These are phyloP conservation scores for Girardinichthys multiradiatus DNA, from an alignment of 2,113 vertebrate species.

Conservation along the genomic window DNA sequence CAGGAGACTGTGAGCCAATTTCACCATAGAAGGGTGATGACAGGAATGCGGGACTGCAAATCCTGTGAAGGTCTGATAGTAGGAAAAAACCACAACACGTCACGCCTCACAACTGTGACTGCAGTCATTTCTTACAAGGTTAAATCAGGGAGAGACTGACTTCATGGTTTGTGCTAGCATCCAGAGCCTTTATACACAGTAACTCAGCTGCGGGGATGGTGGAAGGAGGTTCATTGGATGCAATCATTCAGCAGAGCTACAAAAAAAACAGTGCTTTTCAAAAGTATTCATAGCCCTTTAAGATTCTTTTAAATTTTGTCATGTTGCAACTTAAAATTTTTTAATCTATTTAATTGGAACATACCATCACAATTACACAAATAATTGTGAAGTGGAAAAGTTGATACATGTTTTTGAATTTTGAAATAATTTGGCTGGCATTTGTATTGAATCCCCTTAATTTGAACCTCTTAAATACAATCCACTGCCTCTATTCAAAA, in stretches of 20 bases:
- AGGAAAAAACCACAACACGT: constrained; percentile 36
- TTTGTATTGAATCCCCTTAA: background rate
- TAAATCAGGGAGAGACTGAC: constrained; percentile 25
- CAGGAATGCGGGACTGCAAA: constrained; percentile 36
- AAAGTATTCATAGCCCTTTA: background rate
- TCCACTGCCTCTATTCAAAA: background rate
- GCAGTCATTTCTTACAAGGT: constrained; percentile 67
- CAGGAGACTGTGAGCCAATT: constrained; percentile 50
- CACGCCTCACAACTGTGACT: constrained; percentile 51
- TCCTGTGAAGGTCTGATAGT: constrained; percentile 36
- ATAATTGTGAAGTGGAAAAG: no score
- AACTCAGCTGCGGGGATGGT: constrained; percentile 21
- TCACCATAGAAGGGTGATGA: constrained; percentile 58
- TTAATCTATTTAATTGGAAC: background rate
- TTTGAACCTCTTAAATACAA: background rate
- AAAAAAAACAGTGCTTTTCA: background rate
- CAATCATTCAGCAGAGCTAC: constrained; percentile 10
- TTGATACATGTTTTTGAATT: no score
- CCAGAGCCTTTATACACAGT: constrained; percentile 50
- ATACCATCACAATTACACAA: background rate
- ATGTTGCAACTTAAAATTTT: background rate
- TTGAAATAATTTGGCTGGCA: background rate
- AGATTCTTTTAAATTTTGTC: background rate
- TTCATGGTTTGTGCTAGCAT: constrained; percentile 19
- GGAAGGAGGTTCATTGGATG: constrained; percentile 6